These are phyloP conservation scores for Leuciscus idus DNA, from an alignment of 2,113 vertebrate species.

Conservation along the genomic window DNA sequence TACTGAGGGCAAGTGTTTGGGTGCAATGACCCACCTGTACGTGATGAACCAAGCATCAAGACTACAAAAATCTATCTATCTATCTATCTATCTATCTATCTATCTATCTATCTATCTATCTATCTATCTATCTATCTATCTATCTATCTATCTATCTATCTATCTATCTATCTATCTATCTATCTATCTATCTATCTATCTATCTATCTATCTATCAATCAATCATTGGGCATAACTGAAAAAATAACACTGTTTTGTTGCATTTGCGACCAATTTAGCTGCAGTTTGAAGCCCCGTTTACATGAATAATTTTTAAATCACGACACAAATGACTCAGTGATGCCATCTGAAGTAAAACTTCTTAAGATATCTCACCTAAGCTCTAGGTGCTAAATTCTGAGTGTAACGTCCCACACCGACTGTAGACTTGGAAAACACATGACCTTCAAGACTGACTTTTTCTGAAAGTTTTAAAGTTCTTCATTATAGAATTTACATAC, in stretches of 20 bases:
- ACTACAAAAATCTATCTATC: too few species aligned
- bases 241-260: too few species aligned
- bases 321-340: not conserved
- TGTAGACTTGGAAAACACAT: not conserved
- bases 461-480: not conserved
- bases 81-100: too few species aligned
- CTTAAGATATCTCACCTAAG: not conserved
- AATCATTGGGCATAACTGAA: too few species aligned
- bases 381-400: not conserved
- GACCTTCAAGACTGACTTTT: conserved; percentile 2
- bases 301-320: not conserved
- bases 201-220: too few species aligned
- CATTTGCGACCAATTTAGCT: too few species aligned
- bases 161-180: too few species aligned
- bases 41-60: too few species aligned
- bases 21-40: conserved; percentile 45
- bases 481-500: not conserved
- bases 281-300: not conserved
- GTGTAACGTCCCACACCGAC: not conserved
- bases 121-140: too few species aligned
- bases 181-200: too few species aligned
- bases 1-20: not conserved
- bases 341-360: not conserved
- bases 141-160: too few species aligned
- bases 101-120: too few species aligned